Percentiles rank a stretch among this genome's conserved stretches.
Evolutionary conservation across 2,797 vertebrate species (phyloP).

Genomic region (Smutsia gigantea): DNA sequence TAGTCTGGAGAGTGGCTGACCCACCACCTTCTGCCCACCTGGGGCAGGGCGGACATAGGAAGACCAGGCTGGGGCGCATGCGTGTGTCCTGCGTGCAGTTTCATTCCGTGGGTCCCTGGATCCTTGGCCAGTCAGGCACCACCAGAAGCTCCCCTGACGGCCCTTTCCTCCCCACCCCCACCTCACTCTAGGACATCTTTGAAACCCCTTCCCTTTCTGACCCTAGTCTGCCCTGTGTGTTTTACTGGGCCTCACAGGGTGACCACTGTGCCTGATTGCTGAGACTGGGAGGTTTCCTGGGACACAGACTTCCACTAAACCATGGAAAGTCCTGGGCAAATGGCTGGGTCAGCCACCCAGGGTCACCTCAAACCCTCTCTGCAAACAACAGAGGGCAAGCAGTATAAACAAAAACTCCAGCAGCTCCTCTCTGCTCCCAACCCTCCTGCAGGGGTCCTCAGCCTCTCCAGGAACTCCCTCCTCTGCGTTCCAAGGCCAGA

Average conservation of each 20-base stretch:
- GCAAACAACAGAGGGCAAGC: not conserved
- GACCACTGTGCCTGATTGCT: not conserved
- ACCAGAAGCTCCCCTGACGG: accelerated
- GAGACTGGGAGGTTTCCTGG: not conserved
- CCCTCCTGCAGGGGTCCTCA: not conserved
- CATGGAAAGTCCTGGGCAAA: not conserved
- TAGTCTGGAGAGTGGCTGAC: no score
- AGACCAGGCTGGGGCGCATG: no score
- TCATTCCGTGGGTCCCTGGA: not conserved
- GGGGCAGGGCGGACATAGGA: no score
- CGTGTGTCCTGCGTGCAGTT: accelerated
- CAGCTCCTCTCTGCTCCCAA: not conserved
- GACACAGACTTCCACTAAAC: no score
- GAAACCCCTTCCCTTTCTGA: no score
- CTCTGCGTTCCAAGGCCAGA: not conserved
- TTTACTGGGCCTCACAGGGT: not conserved
- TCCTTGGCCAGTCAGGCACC: not conserved
- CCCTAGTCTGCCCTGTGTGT: not conserved
- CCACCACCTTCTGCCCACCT: no score
- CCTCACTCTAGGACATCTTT: no score
- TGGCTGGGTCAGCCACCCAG: not conserved
- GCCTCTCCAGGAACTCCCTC: not conserved
- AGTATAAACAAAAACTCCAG: no score
- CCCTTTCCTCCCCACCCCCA: accelerated
- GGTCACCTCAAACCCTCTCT: not conserved